Evolutionary conservation across 2,888 invertebrate genomes (phyloP), one percentile per base, ranked within the genome.

Genomic region (Dolichomitus sp.): DNA sequence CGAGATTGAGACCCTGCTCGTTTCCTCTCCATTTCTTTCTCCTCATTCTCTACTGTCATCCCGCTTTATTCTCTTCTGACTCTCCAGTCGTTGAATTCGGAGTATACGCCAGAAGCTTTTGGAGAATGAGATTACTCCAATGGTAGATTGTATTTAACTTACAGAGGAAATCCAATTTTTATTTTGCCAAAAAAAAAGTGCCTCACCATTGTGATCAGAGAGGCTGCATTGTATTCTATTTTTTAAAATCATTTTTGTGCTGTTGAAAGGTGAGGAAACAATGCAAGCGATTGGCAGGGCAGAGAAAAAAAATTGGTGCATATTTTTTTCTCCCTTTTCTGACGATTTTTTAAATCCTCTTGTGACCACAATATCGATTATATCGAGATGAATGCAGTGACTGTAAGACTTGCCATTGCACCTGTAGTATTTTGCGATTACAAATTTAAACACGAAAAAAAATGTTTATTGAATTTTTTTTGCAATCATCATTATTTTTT

Each of bases 1-100:
- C 57, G 70, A 70, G 75, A 80, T 72, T 54, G 75, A 70, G 70
- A 70, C 63, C 68, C 30, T 17, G 33, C 45, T 57, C 63, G 27
- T 50, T 70, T 70, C n/a, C 57, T 69, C 45, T 23, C 30, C n/a
- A 23, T 40, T 57, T 65, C 61, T 48, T 54, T 65, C 61, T 23
- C 37, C 12, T 48, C 19, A 42, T 17, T 27, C 68, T 33, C 40
- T 19, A 37, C 17, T 66, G 45, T 37, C 12, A 45, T 57, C 45
- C 57, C 33, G 1, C 14, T 48, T 57, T 75, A 17, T 42, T 9
- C 40, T 33, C 17, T 9, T 33, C 17, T 9, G 19, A 23, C 40
- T 54, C 59, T 17, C 6, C n/a, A 33, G 50, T 66, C 68, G 42
- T 80, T 59, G 61, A 73, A 63, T 72, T 33, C 52, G 42, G 66